These are phyloP conservation scores for Gortyna flavago DNA, from an alignment of 2,888 invertebrate genomes.

Conservation along the genomic window DNA sequence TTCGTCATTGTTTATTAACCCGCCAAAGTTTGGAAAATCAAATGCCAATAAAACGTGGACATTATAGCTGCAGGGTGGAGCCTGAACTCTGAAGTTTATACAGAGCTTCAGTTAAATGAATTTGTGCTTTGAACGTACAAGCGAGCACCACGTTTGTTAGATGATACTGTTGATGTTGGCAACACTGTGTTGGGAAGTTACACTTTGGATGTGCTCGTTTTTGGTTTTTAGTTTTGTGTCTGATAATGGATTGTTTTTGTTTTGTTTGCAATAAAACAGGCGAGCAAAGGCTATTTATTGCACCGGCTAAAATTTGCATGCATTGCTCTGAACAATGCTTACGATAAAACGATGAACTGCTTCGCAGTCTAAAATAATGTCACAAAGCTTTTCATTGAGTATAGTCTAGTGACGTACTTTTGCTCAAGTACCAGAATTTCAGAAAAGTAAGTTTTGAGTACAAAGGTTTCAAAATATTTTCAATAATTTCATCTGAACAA, in stretches of 20 bases:
- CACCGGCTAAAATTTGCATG: no score
- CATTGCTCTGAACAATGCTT: background rate
- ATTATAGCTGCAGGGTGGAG: constrained; percentile 57
- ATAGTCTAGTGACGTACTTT: background rate
- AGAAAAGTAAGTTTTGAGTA: background rate
- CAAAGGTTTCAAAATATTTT: background rate
- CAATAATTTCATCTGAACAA: no score
- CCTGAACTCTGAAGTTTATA: constrained; percentile 50
- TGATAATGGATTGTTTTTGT: background rate
- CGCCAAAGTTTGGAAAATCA: constrained; percentile 56
- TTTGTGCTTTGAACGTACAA: constrained; percentile 60
- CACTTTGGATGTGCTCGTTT: background rate
- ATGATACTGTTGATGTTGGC: constrained; percentile 50
- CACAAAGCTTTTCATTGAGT: background rate
- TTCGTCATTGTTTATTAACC: constrained; percentile 57
- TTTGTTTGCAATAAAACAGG: background rate
- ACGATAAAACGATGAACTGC: background rate
- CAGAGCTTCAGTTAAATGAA: constrained; percentile 61
- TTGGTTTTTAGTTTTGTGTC: background rate
- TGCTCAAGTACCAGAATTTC: background rate
- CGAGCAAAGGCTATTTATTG: background rate
- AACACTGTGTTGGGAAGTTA: constrained; percentile 16
- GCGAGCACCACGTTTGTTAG: constrained; percentile 39
- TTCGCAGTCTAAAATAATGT: background rate
- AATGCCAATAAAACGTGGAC: constrained; percentile 57